A percentile compares a stretch with the other conserved stretches of the same genome.
Evolutionary conservation across 2,888 invertebrate species (phyloP).

Genomic region (Monopis laevigella): DNA sequence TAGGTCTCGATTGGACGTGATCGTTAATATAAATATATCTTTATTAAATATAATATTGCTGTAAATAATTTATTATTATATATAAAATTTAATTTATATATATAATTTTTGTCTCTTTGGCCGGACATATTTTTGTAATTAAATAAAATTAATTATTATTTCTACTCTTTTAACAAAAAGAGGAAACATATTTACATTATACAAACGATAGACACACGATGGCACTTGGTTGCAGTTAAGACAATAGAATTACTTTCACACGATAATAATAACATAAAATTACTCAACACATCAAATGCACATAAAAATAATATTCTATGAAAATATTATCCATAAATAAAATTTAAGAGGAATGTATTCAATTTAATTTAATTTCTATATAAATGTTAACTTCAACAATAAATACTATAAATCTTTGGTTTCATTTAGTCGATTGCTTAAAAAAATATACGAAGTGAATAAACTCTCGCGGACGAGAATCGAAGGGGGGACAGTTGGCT

Average conservation of each 20-base stretch:
- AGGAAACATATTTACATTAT: slow-evolving; percentile 45
- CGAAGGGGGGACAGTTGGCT: too few relatives aligned
- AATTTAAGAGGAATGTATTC: background rate
- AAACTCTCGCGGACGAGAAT: too few relatives aligned
- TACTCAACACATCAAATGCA: slow-evolving; percentile 18
- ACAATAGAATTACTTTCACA: background rate
- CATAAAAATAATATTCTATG: slow-evolving; percentile 14
- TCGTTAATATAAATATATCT: too few relatives aligned
- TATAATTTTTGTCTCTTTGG: slow-evolving; percentile 15
- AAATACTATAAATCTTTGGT: slow-evolving; percentile 65
- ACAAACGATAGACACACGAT: slow-evolving; percentile 47
- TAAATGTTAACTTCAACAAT: slow-evolving; percentile 38
- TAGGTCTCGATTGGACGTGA: slow-evolving; percentile 4
- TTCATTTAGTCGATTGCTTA: slow-evolving; percentile 55
- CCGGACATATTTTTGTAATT: slow-evolving; percentile 19
- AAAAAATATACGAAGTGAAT: slow-evolving; percentile 27
- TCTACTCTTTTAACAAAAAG: slow-evolving; percentile 4
- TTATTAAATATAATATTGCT: too few relatives aligned
- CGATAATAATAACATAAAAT: slow-evolving; percentile 15
- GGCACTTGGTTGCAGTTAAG: slow-evolving; percentile 60
- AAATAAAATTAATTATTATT: background rate
- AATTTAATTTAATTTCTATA: background rate
- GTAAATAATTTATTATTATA: too few relatives aligned
- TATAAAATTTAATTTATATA: too few relatives aligned
- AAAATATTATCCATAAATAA: slow-evolving; percentile 16